Base-by-base conservation (phyloP, 2,797 vertebrate genomes). In the Macropodus opercularis region DNA sequence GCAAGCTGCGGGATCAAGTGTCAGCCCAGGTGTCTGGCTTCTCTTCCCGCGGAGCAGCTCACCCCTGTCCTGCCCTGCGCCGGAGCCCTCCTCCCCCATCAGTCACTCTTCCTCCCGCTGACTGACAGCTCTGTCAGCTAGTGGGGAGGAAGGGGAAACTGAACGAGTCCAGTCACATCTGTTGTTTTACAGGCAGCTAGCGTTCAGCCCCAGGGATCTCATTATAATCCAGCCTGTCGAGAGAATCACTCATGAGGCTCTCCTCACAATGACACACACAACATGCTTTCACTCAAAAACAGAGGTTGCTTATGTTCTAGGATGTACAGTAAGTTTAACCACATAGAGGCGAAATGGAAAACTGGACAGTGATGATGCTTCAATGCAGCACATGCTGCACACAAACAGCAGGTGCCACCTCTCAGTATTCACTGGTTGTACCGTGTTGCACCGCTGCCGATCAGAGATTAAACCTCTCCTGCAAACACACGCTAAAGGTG, bases 191-290 rank as follows among this genome's bases (percentile, higher is more conserved):
- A 90, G 81, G 81, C 87, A 77, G 87, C 49, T 56, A 65, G 80
- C 69, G 41, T 85, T 79, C 82, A 69, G 77, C 90, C 89, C 87
- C 72, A 41, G 87, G 86, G 90, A 89, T 78, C 87, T 91, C 86
- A 90, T 91, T 91, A 91, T 85, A 81, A 79, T 63, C 76, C 14
- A 15, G 75, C 72, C 70, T 76, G 79, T 68, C 21, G 53, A 79
- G 79, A 78, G 67, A 75, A 63, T 51, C 51, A 31, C 57, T 75
- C 76, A 72, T 52, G 67, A 79, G 67, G 68, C 75, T 27, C 65
- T 77, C 77, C 77, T 38, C 69, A 51, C 59, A 49, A 53, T 31
- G 50, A 75, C 62, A 57, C 35, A 78, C 63, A 65, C 63, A 48
- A 57, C 57, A 27, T 34, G 64, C 34, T 59, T 62, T 57, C 17